Conservation (phyloP, 2,888 invertebrate species). For the Tridacna crocea region DNA sequence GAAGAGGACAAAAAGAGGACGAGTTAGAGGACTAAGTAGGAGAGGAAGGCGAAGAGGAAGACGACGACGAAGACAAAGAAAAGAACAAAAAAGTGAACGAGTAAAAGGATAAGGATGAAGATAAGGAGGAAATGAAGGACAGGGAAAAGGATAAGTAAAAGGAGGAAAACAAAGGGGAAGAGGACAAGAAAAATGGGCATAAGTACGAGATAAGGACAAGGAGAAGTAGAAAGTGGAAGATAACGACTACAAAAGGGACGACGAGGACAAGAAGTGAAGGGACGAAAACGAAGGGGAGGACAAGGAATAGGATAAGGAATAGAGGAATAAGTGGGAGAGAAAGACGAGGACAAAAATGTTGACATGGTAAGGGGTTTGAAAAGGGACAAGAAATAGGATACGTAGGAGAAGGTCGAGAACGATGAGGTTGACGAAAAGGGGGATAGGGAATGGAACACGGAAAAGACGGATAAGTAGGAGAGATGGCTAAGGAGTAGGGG, state of each 20-base stretch:
- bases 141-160: not conserved
- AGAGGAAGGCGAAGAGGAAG: not conserved
- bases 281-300: not conserved
- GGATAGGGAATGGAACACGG: not conserved
- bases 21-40: no score
- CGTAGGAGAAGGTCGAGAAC: not conserved
- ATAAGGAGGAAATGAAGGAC: not conserved
- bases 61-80: not conserved
- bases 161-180: not conserved
- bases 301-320: not conserved
- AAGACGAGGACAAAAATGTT: not conserved
- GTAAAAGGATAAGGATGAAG: not conserved
- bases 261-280: not conserved
- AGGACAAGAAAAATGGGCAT: not conserved
- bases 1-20: no score
- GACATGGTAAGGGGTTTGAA: not conserved
- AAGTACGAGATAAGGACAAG: not conserved
- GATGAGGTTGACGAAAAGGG: no score
- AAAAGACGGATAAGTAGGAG: not conserved
- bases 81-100: not conserved
- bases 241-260: not conserved
- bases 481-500: not conserved
- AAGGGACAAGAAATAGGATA: not conserved
- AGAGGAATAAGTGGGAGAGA: not conserved
- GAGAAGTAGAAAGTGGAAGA: not conserved